Evolutionary conservation across 1,140 invertebrate genomes (phyloP).

Genomic region (Pachyrhynchus sulphureomaculatus): DNA sequence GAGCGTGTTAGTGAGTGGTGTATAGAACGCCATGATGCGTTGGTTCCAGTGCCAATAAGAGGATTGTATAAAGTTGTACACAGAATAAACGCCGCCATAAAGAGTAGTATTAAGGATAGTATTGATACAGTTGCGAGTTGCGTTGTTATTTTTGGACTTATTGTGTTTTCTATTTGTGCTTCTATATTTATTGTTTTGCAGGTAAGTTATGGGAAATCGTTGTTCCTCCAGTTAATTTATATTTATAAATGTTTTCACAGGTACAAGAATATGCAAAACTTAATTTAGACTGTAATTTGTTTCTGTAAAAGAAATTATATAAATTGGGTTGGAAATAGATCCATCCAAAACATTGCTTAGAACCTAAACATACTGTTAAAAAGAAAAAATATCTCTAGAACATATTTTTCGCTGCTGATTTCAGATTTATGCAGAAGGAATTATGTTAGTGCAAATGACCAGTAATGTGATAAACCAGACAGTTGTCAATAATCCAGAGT

Average conservation of each 20-base stretch:
- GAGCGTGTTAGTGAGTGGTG: conserved; percentile 42
- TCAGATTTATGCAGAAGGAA: conserved; percentile 92
- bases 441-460: conserved; percentile 86
- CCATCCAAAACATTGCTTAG: too few species aligned
- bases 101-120: conserved; percentile 55
- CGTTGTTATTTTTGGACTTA: conserved; percentile 60
- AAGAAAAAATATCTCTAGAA: too few species aligned
- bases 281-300: too few species aligned
- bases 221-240: not conserved
- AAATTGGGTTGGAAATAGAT: too few species aligned
- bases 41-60: conserved; percentile 57
- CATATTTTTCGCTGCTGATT: too few species aligned
- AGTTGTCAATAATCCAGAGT: conserved; percentile 83
- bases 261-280: too few species aligned
- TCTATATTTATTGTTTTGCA: conserved; percentile 61
- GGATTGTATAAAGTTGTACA: conserved; percentile 56
- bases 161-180: conserved; percentile 57
- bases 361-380: too few species aligned
- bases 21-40: conserved; percentile 54
- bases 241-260: too few species aligned
- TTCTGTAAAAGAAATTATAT: too few species aligned
- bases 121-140: conserved; percentile 60
- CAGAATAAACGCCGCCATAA: conserved; percentile 53
- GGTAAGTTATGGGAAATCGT: conserved; percentile 45
- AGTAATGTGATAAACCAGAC: conserved; percentile 89